phyloP scores from a whole-genome alignment of 1,140 invertebrate species.

The Drosophila novamexicana region DNA sequence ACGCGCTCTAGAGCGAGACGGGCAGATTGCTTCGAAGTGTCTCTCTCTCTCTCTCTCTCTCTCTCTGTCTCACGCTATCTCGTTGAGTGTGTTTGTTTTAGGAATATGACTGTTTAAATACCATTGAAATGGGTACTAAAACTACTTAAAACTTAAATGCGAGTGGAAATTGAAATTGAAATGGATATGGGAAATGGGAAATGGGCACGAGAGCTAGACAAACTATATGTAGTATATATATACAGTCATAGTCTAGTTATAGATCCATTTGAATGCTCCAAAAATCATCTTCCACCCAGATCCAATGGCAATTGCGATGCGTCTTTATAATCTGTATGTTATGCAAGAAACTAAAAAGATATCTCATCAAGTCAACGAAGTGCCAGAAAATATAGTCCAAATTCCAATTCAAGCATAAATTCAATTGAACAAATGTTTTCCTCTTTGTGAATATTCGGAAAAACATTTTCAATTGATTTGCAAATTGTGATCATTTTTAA shows the following conservation, averaged over 20 bases:
- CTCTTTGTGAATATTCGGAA: too few relatives aligned
- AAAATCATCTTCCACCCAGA: neutral
- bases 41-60: too few relatives aligned
- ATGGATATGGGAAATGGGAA: constrained; percentile 11
- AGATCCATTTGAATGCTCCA: neutral
- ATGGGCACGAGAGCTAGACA: constrained; percentile 37
- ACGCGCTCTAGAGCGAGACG: too few relatives aligned
- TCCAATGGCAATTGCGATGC: neutral
- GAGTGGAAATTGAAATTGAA: constrained; percentile 32
- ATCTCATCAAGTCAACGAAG: too few relatives aligned
- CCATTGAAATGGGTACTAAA: constrained; percentile 75
- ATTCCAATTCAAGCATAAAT: too few relatives aligned
- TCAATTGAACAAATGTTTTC: too few relatives aligned
- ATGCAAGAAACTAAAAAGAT: too few relatives aligned
- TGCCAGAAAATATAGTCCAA: too few relatives aligned
- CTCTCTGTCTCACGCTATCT: too few relatives aligned
- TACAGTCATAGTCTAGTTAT: neutral
- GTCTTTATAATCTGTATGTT: too few relatives aligned
- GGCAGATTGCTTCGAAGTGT: neutral
- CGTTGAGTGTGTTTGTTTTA: constrained; percentile 4
- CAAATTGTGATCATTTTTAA: too few relatives aligned
- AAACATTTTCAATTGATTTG: too few relatives aligned
- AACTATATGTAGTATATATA: constrained; percentile 2
- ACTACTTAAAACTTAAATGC: constrained; percentile 64
- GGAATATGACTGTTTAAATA: constrained; percentile 69